Base-by-base conservation (phyloP, 2,113 vertebrate species). In the Anarrhichthys ocellatus region DNA sequence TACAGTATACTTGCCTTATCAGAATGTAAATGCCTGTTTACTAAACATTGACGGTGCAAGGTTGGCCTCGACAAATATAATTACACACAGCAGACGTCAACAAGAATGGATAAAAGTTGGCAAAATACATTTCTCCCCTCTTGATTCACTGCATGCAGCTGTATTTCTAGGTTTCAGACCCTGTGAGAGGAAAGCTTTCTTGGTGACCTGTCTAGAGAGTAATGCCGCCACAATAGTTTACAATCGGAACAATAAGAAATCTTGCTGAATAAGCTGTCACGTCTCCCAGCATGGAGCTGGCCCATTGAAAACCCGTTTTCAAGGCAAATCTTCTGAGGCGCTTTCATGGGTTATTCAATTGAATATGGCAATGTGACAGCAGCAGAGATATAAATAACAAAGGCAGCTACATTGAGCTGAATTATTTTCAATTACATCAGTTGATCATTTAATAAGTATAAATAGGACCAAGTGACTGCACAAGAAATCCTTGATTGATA, bases 21-120 rank as follows among this genome's bases (percentile, higher is more conserved):
- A 42, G 29, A 24, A 18, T 46, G 63, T 65, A 69, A 40, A 81
- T 40, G 63, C 66, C 27, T 81, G 63, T 88, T 86, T 54, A 66
- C 69, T 83, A 17, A 4, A 63, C 64, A 46, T 67, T 78, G 56
- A 69, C 70, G 50, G 24, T 61, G 58, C 2, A 0, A 61, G 13
- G 15, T 67, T 52, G 2, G 13, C n/a, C 65, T 73, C 20, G 9
- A 58, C 76, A 87, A 44, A 88, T 81, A 29, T 82, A 83, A 92
- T 87, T 82, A 82, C 61, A 76, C 56, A 68, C 62, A n/a, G 50
- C 32, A 74, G 40, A 82, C 56, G 42, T 27, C 9, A 48, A 72
- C 65, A 68, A 54, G 52, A 85, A 73, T 22, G 42, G 62, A 59
- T 58, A 56, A 74, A 67, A 87, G 46, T 58, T 59, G 38, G 42